Conservation (phyloP, 2,797 vertebrate genomes). For the Rhabdomys pumilio region DNA sequence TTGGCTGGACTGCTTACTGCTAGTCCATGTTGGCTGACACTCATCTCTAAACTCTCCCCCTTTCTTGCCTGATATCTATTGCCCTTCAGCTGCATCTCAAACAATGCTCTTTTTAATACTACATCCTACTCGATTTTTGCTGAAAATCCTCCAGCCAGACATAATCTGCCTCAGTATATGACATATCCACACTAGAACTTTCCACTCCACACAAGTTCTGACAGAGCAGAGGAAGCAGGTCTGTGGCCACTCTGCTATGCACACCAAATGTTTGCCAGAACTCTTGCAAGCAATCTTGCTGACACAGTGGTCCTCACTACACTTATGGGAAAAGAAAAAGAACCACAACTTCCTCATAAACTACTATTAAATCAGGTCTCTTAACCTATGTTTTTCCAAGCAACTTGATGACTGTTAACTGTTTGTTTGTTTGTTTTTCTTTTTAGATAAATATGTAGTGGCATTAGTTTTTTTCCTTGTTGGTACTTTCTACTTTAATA, state of each 20-base stretch:
- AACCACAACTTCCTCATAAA: conserved; percentile 15
- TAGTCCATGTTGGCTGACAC: background rate
- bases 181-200: background rate
- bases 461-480: conserved; percentile 19
- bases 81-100: background rate
- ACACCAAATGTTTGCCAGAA: background rate
- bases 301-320: background rate
- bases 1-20: background rate
- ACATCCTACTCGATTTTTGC: background rate
- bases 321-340: background rate
- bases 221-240: background rate
- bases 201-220: background rate
- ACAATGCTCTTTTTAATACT: background rate
- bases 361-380: conserved; percentile 28
- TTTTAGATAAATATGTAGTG: conserved; percentile 36
- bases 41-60: background rate
- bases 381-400: background rate
- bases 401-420: conserved; percentile 10
- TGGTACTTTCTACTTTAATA: conserved; percentile 34
- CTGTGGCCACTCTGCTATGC: background rate
- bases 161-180: conserved; percentile 18
- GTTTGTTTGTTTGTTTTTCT: background rate
- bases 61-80: conserved; percentile 2
- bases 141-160: conserved; percentile 3
- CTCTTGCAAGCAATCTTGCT: background rate